phyloP scores from a whole-genome alignment of 2,113 vertebrate species.

The Chiloscyllium plagiosum region DNA sequence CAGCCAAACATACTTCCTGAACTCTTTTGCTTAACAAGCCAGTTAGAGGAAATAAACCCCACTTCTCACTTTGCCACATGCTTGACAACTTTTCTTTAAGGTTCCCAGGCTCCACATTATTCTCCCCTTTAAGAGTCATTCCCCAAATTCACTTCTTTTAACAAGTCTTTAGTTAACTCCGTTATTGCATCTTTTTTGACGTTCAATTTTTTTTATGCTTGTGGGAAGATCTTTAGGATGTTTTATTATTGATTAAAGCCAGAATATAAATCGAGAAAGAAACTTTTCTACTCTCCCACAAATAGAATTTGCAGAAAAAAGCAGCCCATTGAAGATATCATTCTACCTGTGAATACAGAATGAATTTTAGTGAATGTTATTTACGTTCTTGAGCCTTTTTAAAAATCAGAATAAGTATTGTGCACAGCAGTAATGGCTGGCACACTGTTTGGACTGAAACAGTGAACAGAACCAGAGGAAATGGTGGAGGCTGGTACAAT shows the following conservation, averaged over 20 bases:
- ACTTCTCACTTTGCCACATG: background rate
- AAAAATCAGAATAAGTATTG: background rate
- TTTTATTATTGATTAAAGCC: background rate
- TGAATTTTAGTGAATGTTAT: background rate
- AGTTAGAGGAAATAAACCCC: background rate
- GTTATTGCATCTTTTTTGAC: background rate
- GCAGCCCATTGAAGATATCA: background rate
- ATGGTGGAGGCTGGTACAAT: too few relatives aligned
- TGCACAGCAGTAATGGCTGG: background rate
- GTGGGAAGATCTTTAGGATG: background rate
- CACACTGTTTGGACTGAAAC: background rate
- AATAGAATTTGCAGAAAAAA: background rate
- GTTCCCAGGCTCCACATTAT: background rate
- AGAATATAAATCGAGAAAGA: background rate
- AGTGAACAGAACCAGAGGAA: background rate
- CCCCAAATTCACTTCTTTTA: background rate
- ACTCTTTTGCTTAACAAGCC: background rate
- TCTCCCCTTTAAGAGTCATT: background rate
- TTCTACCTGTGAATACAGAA: background rate
- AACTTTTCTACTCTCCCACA: background rate
- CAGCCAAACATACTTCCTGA: background rate
- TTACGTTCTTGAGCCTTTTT: background rate
- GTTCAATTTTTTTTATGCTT: background rate
- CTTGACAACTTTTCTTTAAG: background rate
- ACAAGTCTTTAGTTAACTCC: background rate